A percentile compares a stretch with the other conserved stretches of the same genome.
Conservation (phyloP, 2,888 invertebrate genomes). For the Chloromyia formosa region DNA sequence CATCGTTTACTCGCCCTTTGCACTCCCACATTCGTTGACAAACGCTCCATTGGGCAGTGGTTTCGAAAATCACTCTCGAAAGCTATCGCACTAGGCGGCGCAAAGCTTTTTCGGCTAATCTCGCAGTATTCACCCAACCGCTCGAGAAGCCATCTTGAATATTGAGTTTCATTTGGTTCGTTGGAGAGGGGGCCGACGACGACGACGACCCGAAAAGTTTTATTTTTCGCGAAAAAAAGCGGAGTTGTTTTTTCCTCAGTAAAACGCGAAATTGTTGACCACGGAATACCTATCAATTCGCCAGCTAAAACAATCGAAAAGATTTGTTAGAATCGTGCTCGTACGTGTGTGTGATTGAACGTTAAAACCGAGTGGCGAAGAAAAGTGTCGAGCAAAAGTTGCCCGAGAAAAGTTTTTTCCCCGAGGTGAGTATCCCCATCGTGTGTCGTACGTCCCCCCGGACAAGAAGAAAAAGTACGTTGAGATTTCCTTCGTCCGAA, state of each 20-base stretch:
- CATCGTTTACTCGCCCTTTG: too few species aligned
- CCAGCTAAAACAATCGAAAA: constrained; percentile 12
- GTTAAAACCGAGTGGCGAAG: neutral
- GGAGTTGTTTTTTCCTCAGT: constrained; percentile 45
- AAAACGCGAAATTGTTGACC: constrained; percentile 42
- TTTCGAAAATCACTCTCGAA: neutral
- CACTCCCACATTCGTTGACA: too few species aligned
- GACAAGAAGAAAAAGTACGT: constrained; percentile 9
- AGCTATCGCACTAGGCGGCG: constrained; percentile 6
- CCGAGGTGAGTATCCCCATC: constrained; percentile 34
- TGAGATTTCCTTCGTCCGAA: constrained; percentile 12
- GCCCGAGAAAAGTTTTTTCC: constrained; percentile 23
- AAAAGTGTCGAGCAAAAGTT: constrained; percentile 16
- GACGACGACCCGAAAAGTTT: constrained; percentile 49
- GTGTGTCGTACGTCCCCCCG: too few species aligned
- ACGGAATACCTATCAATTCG: neutral
- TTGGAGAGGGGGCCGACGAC: constrained; percentile 48
- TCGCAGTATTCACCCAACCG: constrained; percentile 35
- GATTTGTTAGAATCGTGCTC: neutral
- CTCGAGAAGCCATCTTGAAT: constrained; percentile 49
- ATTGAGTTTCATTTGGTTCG: constrained; percentile 50
- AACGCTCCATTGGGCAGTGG: too few species aligned
- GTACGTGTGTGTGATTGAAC: constrained; percentile 16
- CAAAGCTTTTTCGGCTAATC: constrained; percentile 26
- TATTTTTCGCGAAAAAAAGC: constrained; percentile 49